A percentile compares a stretch with the other conserved stretches of the same genome.
Evolutionary conservation across 64 coral and sea anemone species (phyloP).

Genomic region (Stichodactyla mertensii): DNA sequence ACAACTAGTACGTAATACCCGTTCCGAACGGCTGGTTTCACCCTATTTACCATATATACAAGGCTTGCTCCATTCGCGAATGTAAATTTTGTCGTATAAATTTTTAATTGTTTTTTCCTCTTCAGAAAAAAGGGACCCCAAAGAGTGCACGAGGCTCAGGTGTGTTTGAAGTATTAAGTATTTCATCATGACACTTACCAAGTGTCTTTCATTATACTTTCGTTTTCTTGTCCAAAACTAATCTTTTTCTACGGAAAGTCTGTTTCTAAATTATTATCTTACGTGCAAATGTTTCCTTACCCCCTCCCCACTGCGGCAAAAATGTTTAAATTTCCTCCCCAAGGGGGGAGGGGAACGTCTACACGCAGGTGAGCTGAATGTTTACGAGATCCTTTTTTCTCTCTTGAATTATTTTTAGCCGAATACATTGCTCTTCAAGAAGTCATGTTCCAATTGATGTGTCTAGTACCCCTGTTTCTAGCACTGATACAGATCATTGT

Average conservation of each 20-base stretch:
- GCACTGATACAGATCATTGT: constrained; percentile 57
- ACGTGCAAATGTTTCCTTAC: no score
- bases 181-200: no score
- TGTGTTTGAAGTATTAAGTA: background rate
- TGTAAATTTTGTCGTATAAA: background rate
- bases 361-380: no score
- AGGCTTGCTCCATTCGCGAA: background rate
- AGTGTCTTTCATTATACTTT: no score
- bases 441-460: constrained; percentile 73
- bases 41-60: background rate
- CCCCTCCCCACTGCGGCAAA: no score
- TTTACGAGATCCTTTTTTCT: no score
- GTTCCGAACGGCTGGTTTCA: background rate
- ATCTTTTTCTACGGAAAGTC: no score
- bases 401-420: background rate
- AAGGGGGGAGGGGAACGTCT: no score
- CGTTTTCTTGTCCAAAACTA: no score
- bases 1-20: no score
- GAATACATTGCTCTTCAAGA: constrained; percentile 37
- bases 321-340: no score
- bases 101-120: background rate
- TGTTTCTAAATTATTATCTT: no score
- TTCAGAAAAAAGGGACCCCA: constrained; percentile 3
- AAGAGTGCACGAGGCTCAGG: background rate
- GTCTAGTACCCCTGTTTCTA: constrained; percentile 56